Evolutionary conservation across 2,113 vertebrate genomes (phyloP).

Genomic region (Aphyosemion australe): DNA sequence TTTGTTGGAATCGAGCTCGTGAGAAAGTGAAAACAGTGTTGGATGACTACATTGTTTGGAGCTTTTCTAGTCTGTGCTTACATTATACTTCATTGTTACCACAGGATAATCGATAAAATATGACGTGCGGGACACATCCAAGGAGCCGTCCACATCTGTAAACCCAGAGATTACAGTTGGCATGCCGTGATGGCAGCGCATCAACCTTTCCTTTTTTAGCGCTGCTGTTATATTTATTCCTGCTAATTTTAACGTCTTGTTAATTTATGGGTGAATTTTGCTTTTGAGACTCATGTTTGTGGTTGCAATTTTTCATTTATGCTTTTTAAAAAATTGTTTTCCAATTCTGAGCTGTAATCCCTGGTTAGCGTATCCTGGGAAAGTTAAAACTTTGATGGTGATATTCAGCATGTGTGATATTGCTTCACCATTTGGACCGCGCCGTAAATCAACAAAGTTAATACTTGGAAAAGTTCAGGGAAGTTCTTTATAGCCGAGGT

Average conservation of each 20-base stretch:
- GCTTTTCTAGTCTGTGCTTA: conserved; percentile 42
- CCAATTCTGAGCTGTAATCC: conserved; percentile 5
- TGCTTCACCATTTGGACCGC: conserved; percentile 36
- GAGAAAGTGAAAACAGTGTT: conserved; percentile 41
- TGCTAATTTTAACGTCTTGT: conserved; percentile 17
- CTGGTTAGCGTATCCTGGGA: conserved; percentile 32
- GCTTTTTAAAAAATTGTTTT: not conserved
- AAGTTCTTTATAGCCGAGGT: conserved; percentile 39
- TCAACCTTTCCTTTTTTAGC: not conserved
- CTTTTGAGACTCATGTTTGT: conserved; percentile 10
- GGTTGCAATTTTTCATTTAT: not conserved
- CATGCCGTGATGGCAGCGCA: conserved; percentile 1
- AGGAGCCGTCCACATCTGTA: conserved; percentile 27
- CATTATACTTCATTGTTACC: conserved; percentile 59
- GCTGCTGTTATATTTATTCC: conserved; percentile 11
- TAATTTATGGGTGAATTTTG: not conserved
- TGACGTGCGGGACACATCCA: conserved; percentile 50
- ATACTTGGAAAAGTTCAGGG: conserved; percentile 41
- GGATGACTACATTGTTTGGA: conserved; percentile 49
- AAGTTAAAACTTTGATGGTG: conserved; percentile 40
- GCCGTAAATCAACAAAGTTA: conserved; percentile 50
- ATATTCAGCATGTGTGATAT: conserved; percentile 57
- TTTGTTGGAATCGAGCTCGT: conserved; percentile 19
- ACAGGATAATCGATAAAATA: conserved; percentile 55
- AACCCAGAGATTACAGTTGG: conserved; percentile 20